Conservation (phyloP, 2,888 invertebrate genomes). For the Dryobotodes eremita region DNA sequence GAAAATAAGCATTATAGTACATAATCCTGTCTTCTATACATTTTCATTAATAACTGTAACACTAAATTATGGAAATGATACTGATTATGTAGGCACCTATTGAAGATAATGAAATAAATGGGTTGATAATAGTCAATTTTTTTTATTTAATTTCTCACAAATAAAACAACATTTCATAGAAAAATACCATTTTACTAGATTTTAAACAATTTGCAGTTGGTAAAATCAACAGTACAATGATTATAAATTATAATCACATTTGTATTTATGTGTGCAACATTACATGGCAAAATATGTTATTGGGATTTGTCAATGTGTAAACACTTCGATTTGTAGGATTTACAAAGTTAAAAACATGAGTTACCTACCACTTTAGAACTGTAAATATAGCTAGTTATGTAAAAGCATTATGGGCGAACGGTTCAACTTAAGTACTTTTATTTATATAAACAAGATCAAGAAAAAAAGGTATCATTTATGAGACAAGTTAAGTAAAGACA, state of each 20-base stretch:
- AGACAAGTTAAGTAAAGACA: too few species aligned
- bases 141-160: slow-evolving; percentile 43
- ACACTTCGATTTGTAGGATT: slow-evolving; percentile 21
- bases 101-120: slow-evolving; percentile 55
- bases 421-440: slow-evolving; percentile 50
- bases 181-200: slow-evolving; percentile 72
- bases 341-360: slow-evolving; percentile 12
- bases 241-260: slow-evolving; percentile 50
- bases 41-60: slow-evolving; percentile 32
- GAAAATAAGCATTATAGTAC: slow-evolving; percentile 1
- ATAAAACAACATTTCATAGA: slow-evolving; percentile 65
- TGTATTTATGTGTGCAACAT: slow-evolving; percentile 49
- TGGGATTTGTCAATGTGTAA: slow-evolving; percentile 6
- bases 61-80: slow-evolving; percentile 54
- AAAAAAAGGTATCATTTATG: background rate
- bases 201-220: slow-evolving; percentile 61
- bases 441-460: slow-evolving; percentile 10
- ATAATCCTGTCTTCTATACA: slow-evolving; percentile 20
- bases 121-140: slow-evolving; percentile 27
- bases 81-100: slow-evolving; percentile 44
- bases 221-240: slow-evolving; percentile 55
- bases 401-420: background rate
- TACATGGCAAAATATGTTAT: slow-evolving; percentile 42
- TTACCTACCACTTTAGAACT: slow-evolving; percentile 4
- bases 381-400: background rate